Evolutionary conservation across 1,140 invertebrate genomes (phyloP), one percentile per base, ranked within the genome.

Genomic region (Nymphalis io): DNA sequence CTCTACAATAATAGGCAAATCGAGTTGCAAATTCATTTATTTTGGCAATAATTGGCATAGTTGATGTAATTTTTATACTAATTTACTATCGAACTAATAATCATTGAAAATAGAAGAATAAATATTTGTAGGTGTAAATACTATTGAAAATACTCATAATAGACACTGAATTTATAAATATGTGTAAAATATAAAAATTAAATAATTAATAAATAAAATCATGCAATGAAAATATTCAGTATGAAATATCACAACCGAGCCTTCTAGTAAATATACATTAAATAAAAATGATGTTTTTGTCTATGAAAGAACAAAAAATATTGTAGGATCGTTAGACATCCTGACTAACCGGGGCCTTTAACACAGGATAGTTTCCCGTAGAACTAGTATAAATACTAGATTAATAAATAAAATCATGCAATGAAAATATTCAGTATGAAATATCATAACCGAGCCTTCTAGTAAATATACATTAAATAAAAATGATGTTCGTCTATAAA

Each of bases 1-100:
- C 23, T 46, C 0, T 59, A 58, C 27, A 44, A 58, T 62, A 48
- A 48, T 61, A 61, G 27, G 0, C 27, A 33, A 48, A 48, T 55
- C 20, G 27, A 13, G 23, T 33, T 27, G 27, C 23, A 3, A 13
- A 23, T 0, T 55, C 5, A 23, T 27, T 23, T 55, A 27, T 5
- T 55, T 23, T 55, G 13, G 4, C 16, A 51, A 51, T 12, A 18
- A 44, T 4, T 12, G 8, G 13, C 20, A 13, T 33, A 33, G 1
- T 33, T 33, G 6, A 33, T 33, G 27, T 8, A 33, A 33, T 33
- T 33, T 33, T 33, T 8, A 33, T 33, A n/a, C 0, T 33, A 33
- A 33, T 33, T 8, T 33, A 8, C 27, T 8, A 33, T 33, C 6
- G 10, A 33, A 6, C 6, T 2, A 8, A 8, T 8, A 33, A 33